Base-by-base conservation (phyloP, 2,113 vertebrate genomes). In the Poecile atricapillus region DNA sequence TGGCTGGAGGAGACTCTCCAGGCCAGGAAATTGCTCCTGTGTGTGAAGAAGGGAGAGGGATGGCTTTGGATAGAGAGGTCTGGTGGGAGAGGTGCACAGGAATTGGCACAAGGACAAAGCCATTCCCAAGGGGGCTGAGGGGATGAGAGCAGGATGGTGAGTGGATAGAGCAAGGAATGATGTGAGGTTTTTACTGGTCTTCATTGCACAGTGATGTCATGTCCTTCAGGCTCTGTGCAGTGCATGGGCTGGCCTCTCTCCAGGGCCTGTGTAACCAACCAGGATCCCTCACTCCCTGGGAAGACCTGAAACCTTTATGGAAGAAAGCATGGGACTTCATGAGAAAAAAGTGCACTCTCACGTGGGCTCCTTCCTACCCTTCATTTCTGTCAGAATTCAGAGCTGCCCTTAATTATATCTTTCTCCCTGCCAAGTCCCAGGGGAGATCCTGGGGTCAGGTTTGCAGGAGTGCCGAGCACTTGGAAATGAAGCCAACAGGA, bases 391-490 rank as follows among this genome's bases (percentile, higher is more conserved):
- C 83, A 74, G 50, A 80, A 90, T 77, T 86, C 59, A 73, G 49
- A 83, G 46, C 59, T 92, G 59, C 58, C 75, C 28, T 85, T 83
- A 80, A 85, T 94, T 73, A 25, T 30, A 11, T 52, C 83, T 90
- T 93, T 77, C 75, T 88, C 50, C 27, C 77, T 92, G 53, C 25
- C 41, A 60, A n/a, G 25, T 50, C 33, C 79, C 35, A 30, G 59
- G 46, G 62, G 50, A 74, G n/a, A 77, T 86, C 71, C 50, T 39
- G 74, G 71, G 88, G 79, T 88, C 59, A 59, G 43, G 50, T 55
- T 70, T 77, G 46, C 55, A 81, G 92, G 43, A 92, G 75, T 77
- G 71, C 88, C 92, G 90, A 92, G 63, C 90, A 10, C 55, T 92
- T 2, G 0, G 50, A 93, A 88, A 1, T 0, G 43, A 55, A 90